Percentiles rank a stretch among this genome's conserved stretches.
Evolutionary conservation across 2,113 vertebrate genomes (phyloP).

Genomic region (Ceratotherium simum): DNA sequence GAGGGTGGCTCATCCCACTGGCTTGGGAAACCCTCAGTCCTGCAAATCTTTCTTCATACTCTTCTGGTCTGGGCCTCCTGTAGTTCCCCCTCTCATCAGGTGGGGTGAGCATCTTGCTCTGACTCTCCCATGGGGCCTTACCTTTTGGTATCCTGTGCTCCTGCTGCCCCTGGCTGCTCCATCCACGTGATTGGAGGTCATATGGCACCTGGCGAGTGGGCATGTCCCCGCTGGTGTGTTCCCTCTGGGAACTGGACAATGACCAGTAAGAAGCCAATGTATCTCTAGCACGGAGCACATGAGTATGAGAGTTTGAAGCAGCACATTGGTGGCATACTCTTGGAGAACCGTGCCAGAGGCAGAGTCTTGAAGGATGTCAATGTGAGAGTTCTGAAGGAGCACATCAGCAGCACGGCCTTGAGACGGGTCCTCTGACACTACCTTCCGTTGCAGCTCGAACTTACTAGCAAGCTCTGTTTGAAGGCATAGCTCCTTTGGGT

Average conservation of each 20-base stretch:
- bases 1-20: no score
- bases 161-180: no score
- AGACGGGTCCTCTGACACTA: neutral
- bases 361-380: neutral
- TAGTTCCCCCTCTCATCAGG: neutral
- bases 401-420: accelerated
- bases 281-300: neutral
- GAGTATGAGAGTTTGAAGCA: neutral
- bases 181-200: accelerated
- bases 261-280: neutral
- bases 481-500: accelerated
- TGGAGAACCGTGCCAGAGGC: neutral
- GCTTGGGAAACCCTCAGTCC: neutral
- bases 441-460: neutral
- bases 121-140: neutral
- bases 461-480: neutral
- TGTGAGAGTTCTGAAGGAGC: no score
- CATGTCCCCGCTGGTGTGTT: accelerated
- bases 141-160: accelerated
- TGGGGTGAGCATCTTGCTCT: neutral
- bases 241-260: neutral
- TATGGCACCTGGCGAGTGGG: neutral
- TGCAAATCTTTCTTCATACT: neutral
- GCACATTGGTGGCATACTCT: neutral
- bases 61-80: neutral